phyloP scores from a whole-genome alignment of 2,113 vertebrate species.

The Datnioides undecimradiatus region DNA sequence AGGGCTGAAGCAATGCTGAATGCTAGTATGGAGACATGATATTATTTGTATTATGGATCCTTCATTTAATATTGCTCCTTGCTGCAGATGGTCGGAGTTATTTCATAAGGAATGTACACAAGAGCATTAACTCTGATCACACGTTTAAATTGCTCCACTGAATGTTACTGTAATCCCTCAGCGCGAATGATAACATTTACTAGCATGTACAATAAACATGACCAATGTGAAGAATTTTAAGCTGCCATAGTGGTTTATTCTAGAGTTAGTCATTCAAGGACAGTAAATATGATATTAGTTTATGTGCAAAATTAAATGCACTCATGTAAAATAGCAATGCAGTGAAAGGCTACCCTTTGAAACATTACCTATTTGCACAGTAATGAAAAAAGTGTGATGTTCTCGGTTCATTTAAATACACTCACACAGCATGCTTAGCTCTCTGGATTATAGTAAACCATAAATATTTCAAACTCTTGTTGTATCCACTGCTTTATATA shows the following conservation, averaged over 20 bases:
- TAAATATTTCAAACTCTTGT: too few species aligned
- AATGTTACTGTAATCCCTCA: not conserved
- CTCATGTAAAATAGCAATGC: not conserved
- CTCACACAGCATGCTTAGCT: too few species aligned
- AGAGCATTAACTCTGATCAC: not conserved
- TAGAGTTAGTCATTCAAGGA: not conserved
- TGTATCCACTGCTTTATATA: too few species aligned
- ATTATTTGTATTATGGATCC: not conserved
- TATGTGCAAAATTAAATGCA: not conserved
- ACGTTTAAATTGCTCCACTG: too few species aligned
- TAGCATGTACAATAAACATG: not conserved
- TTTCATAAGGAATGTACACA: not conserved
- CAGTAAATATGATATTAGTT: not conserved
- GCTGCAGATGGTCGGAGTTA: not conserved
- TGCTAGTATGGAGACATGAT: not conserved
- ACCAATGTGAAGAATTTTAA: not conserved
- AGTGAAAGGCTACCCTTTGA: not conserved
- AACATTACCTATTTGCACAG: too few species aligned
- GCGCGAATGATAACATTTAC: not conserved
- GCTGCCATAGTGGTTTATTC: not conserved
- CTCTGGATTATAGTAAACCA: too few species aligned
- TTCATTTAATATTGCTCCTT: not conserved
- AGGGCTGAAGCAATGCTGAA: slow-evolving; percentile 9
- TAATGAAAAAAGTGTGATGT: too few species aligned
- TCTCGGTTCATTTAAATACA: too few species aligned